Conservation (phyloP, 2,113 vertebrate species). For the Potamarius usumacintae region DNA sequence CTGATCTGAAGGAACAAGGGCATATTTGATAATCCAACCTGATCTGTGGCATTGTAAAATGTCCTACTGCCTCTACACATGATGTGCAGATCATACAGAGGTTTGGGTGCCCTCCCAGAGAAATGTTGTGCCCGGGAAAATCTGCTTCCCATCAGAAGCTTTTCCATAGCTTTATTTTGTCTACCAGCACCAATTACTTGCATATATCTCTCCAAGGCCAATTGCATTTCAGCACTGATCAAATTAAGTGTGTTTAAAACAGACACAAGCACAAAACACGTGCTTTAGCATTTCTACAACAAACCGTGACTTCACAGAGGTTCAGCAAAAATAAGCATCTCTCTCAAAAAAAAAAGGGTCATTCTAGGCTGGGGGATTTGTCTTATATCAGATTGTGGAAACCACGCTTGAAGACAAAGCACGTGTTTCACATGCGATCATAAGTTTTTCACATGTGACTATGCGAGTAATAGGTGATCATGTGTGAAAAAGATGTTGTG, state of each 20-base stretch:
- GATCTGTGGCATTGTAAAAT: background rate
- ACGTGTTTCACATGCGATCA: background rate
- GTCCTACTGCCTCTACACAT: background rate
- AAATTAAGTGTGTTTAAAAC: constrained; percentile 53
- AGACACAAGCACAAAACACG: constrained; percentile 36
- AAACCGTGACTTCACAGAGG: constrained; percentile 1
- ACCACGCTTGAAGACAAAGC: background rate
- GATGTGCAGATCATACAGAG: constrained; percentile 15
- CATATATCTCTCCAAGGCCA: constrained; percentile 60
- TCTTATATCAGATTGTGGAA: background rate
- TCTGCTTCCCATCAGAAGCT: constrained; percentile 61
- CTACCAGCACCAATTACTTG: constrained; percentile 49
- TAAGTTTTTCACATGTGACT: background rate
- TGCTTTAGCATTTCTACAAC: constrained; percentile 28
- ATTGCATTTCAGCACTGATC: constrained; percentile 59
- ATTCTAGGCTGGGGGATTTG: too few relatives aligned
- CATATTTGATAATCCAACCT: background rate
- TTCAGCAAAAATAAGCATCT: constrained; percentile 5
- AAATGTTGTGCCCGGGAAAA: constrained; percentile 43
- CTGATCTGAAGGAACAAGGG: background rate
- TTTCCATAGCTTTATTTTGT: constrained; percentile 53
- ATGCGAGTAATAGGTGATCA: background rate
- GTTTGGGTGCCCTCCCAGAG: constrained; percentile 56
- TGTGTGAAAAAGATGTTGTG: background rate
- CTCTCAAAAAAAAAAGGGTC: background rate